These are phyloP conservation scores for Conomelus anceps DNA, from an alignment of 2,888 invertebrate species.

Conservation along the genomic window DNA sequence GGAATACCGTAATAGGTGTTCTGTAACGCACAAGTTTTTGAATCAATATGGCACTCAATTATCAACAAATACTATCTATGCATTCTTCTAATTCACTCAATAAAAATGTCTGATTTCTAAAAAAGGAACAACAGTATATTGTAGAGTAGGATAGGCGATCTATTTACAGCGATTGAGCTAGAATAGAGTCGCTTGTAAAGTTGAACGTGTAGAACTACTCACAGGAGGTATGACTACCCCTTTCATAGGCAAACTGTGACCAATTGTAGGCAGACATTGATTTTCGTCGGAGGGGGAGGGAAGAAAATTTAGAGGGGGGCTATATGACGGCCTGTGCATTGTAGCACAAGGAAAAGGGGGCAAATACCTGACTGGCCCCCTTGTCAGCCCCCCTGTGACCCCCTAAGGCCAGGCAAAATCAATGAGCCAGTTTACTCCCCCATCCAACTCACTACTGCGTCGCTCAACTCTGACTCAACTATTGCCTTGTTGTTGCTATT, in stretches of 20 bases:
- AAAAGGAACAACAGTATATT: too few species aligned
- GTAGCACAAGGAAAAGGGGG: neutral
- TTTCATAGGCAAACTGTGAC: neutral
- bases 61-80: too few species aligned
- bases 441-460: neutral
- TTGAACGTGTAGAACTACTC: neutral
- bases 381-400: neutral
- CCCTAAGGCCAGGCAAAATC: neutral
- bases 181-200: neutral
- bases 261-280: neutral
- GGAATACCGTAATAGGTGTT: too few species aligned
- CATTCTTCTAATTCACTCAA: too few species aligned
- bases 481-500: neutral
- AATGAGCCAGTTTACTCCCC: too few species aligned
- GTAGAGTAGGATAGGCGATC: too few species aligned
- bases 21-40: too few species aligned
- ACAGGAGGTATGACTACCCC: neutral
- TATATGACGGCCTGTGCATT: neutral
- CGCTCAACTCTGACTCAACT: neutral
- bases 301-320: neutral
- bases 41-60: too few species aligned
- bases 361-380: neutral
- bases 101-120: too few species aligned
- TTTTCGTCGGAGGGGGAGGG: neutral
- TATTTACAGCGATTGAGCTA: too few species aligned